Base-by-base conservation (phyloP, 1,140 invertebrate genomes). In the Drosophila varians region DNA sequence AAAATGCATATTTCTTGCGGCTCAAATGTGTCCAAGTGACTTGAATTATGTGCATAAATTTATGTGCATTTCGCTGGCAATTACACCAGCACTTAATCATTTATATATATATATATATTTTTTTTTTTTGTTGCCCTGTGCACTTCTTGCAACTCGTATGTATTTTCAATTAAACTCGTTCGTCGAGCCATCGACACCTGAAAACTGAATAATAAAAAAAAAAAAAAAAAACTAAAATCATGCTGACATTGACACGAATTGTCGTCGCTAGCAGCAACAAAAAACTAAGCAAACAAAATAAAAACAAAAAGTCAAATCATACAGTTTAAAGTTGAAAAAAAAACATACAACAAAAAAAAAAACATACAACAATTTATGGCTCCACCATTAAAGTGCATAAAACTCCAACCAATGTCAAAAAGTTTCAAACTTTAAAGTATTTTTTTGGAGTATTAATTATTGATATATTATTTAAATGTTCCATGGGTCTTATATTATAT, bases 161-260 rank as follows among this genome's bases (percentile, higher is more conserved):
- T 79, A 43, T 38, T 52, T 77, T 21, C 36, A 52, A 60, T 57
- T 23, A 83, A 83, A 83, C 78, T 38, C 31, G 78, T 83, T 82
- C 60, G 65, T 34, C 25, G 26, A 53, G 54, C 28, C 56, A 60
- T 71, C 48, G 38, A 66, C 62, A 66, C 60, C 62, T 43, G 62
- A 76, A 78, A n/a, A n/a, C n/a, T n/a, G n/a, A n/a, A n/a, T n/a
- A n/a, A n/a, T n/a, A n/a, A n/a, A n/a, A n/a, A n/a, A n/a, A n/a
- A n/a, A n/a, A n/a, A n/a, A n/a, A n/a, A n/a, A n/a, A 65, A 69
- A 55, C 42, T 43, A 55, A 74, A 80, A 87, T 86, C 76, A 86
- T 46, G 80, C 80, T 86, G 80, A 86, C 80, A 86, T 86, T 86
- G 80, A 86, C 80, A 86, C 80, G 82, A 86, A 86, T 86, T 86